Base-by-base conservation (phyloP, 37 sponge, comb jelly and placozoan species). In the Bolinopsis microptera region DNA sequence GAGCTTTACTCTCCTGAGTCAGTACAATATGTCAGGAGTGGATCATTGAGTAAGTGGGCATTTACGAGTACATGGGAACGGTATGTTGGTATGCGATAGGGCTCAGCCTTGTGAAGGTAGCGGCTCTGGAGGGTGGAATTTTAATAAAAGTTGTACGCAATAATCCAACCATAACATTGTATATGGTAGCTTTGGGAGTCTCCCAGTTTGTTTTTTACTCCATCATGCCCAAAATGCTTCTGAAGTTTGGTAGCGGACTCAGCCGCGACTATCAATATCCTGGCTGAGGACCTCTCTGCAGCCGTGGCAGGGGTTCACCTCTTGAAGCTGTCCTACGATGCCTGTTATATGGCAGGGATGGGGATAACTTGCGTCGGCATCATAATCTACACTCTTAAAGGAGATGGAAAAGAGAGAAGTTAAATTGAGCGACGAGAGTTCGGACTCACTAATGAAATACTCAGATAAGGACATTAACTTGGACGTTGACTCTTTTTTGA, bases 21-120 rank as follows among this genome's bases (percentile, higher is more conserved):
- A 86, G 90, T 30, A 86, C 90, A 3, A 48, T 86, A 13, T 86
- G 61, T 40, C 90, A 86, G 90, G 90, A 86, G 61, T 86, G 90
- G 90, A 39, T 86, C 0, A 25, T 86, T 40, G 90, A 86, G 41
- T 24, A 39, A 0, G 24, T 86, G 90, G 90, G 35, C 26, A 27
- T 40, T 40, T 86, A 86, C 61, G 36, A 86, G 61, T 86, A 86
- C 61, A 86, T 86, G 41, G 90, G 90, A 22, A 86, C 90, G n/a
- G 90, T 86, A 28, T 86, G 90, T 48, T 86, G 90, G 90, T 86
- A 39, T 27, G 90, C 90, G 0, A 38, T 38, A 13, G 0, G 3
- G 9, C 34, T 86, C 61, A 86, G 90, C 90, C 3, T 0, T 13
- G 1, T 34, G 0, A 28, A 86, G 30, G 90, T 86, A 0, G 61